Evolutionary conservation across 2,113 vertebrate species (phyloP).

Genomic region (Cynocephalus volans): DNA sequence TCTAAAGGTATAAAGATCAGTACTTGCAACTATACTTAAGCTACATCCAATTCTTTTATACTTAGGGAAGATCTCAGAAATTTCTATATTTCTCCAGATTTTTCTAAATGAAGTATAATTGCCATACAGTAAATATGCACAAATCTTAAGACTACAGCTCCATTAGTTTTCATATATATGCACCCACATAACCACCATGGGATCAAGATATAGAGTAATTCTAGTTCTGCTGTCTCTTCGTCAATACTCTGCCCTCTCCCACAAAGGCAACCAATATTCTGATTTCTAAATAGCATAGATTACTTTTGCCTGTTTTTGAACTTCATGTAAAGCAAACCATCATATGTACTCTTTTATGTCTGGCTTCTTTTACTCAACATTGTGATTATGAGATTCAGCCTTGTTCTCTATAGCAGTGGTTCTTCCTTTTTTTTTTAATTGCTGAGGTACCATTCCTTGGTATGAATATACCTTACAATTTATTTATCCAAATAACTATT

Average conservation of each 20-base stretch:
- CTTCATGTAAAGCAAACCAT: not conserved
- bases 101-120: slow-evolving; percentile 8
- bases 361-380: not conserved
- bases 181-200: not conserved
- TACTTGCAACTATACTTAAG: slow-evolving; percentile 1
- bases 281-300: not conserved
- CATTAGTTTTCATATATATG: not conserved
- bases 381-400: not conserved
- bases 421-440: not conserved
- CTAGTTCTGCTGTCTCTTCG: not conserved
- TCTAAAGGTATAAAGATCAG: not conserved
- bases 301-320: slow-evolving; percentile 16
- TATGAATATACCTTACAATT: not conserved
- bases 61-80: slow-evolving; percentile 35
- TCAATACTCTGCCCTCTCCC: not conserved
- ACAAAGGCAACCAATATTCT: not conserved
- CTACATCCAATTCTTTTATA: not conserved
- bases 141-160: not conserved
- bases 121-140: not conserved
- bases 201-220: not conserved
- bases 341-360: not conserved
- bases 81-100: not conserved
- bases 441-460: not conserved
- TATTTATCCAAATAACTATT: not conserved
- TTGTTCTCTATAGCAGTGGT: not conserved